Evolutionary conservation across 2,888 invertebrate genomes (phyloP).

Genomic region (Conomelus anceps): DNA sequence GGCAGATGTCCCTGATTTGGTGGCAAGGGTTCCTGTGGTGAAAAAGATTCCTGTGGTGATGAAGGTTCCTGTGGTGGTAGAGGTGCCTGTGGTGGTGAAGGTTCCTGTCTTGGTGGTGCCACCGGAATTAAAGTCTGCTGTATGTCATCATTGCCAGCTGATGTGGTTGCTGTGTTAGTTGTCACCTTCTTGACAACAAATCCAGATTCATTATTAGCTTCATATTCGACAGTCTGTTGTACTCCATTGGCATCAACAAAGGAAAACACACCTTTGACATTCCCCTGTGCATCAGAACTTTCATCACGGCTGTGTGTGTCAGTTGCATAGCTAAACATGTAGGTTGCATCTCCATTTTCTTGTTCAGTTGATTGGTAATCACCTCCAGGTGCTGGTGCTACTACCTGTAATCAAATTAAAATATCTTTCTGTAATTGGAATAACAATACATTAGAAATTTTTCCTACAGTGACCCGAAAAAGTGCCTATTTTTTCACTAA

Average conservation of each 20-base stretch:
- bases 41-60: neutral
- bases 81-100: neutral
- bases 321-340: slow-evolving; percentile 18
- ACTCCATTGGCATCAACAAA: slow-evolving; percentile 30
- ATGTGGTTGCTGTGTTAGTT: neutral
- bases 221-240: slow-evolving; percentile 31
- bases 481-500: too few relatives aligned
- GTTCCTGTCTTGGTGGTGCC: neutral
- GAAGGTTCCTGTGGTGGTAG: neutral
- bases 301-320: slow-evolving; percentile 30
- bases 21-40: slow-evolving; percentile 9
- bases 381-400: neutral
- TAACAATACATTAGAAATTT: too few relatives aligned
- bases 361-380: neutral
- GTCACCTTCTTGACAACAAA: slow-evolving; percentile 35
- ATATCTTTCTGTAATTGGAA: neutral
- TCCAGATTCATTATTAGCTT: slow-evolving; percentile 37
- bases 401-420: neutral
- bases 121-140: neutral
- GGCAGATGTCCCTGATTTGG: neutral
- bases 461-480: too few relatives aligned
- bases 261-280: slow-evolving; percentile 32
- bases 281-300: slow-evolving; percentile 30
- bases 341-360: slow-evolving; percentile 9
- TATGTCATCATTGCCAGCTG: neutral